These are phyloP conservation scores for Helobdella robusta DNA, from an alignment of 2,888 invertebrate species.

Conservation along the genomic window DNA sequence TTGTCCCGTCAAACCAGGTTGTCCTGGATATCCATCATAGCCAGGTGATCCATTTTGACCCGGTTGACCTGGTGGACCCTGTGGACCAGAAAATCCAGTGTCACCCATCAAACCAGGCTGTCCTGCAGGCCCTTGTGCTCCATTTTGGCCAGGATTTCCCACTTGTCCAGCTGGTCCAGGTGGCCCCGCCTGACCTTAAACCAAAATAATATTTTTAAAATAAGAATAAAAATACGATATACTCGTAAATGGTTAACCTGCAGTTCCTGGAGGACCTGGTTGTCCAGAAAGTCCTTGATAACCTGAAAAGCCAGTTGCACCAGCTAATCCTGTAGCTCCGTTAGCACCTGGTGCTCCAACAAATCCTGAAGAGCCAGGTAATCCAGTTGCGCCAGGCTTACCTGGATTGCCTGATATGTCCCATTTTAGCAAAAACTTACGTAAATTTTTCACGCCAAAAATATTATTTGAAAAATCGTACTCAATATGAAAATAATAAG, in stretches of 20 bases:
- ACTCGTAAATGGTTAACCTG: neutral
- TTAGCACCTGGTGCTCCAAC: neutral
- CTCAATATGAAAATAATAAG: no score
- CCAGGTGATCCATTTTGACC: slow-evolving; percentile 26
- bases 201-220: no score
- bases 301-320: neutral
- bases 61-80: slow-evolving; percentile 27
- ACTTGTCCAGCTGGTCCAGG: neutral
- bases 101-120: neutral
- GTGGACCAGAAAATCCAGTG: slow-evolving; percentile 26
- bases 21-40: slow-evolving; percentile 23
- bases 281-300: neutral
- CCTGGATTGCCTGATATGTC: neutral
- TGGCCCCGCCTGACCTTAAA: neutral
- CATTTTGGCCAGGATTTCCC: neutral
- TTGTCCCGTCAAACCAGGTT: slow-evolving; percentile 24
- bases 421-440: no score
- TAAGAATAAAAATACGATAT: neutral
- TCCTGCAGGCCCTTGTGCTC: slow-evolving; percentile 2
- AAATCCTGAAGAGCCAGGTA: neutral
- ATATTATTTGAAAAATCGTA: no score
- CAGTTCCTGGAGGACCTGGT: neutral
- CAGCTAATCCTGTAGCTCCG: neutral
- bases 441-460: no score
- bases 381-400: no score